Base-by-base conservation (phyloP, 37 sponge, comb jelly and placozoan genomes). In the Cliona cf. orientalis region DNA sequence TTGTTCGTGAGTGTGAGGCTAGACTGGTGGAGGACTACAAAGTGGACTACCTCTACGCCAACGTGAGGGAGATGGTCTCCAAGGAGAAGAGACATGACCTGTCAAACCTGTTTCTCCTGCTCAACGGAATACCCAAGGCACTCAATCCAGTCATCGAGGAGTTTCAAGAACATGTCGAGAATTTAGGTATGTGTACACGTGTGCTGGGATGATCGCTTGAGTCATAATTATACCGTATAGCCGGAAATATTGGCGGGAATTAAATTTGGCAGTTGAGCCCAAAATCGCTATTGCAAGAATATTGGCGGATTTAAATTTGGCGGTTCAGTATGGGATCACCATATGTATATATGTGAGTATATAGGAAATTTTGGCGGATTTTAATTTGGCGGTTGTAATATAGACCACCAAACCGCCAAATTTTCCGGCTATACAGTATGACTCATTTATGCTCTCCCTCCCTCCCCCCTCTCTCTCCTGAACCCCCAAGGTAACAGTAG, bases 1-100 rank as follows among this genome's bases (percentile, higher is more conserved):
- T 76, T 71, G 25, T 82, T 19, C 61, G 89, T 9, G 89, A 88
- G 75, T 82, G 83, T 82, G 89, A 88, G 28, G 69, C 72, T 7
- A 26, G 78, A 32, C 72, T 88, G 39, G 83, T 88, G 9, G 61
- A 55, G 38, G 83, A 82, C 71, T 77, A 78, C 61, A 58, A 46
- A 31, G 46, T 43, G 22, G 39, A 45, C 61, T 88, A 88, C 35
- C 83, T 88, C 76, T 55, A 82, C 38, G 6, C 83, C 17, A 69
- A 82, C 69, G 38, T 66, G 9, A 39, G 60, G 32, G 56, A 31
- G 9, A 88, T 88, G 83, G 66, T 88, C 11, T 49, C 25, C 46
- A 56, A 82, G 56, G 89, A 88, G 65, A 49, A 69, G 12, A 11
- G 63, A 0, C 5, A 46, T 23, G 80, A 89, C 85, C 90, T 89